Conservation (phyloP, 2,797 vertebrate species). For the Macropus fuliginosus region DNA sequence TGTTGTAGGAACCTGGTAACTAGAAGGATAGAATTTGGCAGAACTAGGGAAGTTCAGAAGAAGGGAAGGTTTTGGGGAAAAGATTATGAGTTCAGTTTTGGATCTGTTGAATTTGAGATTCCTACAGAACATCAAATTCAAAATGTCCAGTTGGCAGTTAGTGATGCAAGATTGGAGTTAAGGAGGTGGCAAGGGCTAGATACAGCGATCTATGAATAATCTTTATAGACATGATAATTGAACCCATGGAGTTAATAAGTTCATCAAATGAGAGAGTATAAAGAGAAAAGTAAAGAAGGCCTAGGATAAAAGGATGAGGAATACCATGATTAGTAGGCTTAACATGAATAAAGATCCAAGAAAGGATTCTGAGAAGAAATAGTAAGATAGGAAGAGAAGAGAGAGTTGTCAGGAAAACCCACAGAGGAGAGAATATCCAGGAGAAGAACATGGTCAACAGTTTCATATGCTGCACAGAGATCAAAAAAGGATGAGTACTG, state of each 20-base stretch:
- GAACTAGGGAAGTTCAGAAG: not conserved
- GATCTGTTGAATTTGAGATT: no score
- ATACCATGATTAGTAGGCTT: not conserved
- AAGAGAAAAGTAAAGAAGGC: not conserved
- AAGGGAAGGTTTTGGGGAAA: not conserved
- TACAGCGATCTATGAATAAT: not conserved
- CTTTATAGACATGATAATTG: not conserved
- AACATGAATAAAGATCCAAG: not conserved
- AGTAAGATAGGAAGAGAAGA: not conserved
- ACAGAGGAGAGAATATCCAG: no score
- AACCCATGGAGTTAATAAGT: not conserved
- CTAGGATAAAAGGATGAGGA: not conserved
- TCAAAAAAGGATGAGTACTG: no score
- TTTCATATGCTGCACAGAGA: no score
- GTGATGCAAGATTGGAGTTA: no score
- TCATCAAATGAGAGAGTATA: not conserved
- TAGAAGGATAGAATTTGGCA: not conserved
- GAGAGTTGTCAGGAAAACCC: not conserved
- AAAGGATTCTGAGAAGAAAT: no score
- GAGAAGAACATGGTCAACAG: no score
- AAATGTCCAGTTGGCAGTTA: no score
- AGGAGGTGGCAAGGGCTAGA: not conserved
- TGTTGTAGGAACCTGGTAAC: not conserved
- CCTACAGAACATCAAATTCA: no score
- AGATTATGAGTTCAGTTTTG: no score